Percentiles rank a stretch among this genome's conserved stretches.
phyloP scores from a whole-genome alignment of 1,140 invertebrate species.

The Drosophila truncata region DNA sequence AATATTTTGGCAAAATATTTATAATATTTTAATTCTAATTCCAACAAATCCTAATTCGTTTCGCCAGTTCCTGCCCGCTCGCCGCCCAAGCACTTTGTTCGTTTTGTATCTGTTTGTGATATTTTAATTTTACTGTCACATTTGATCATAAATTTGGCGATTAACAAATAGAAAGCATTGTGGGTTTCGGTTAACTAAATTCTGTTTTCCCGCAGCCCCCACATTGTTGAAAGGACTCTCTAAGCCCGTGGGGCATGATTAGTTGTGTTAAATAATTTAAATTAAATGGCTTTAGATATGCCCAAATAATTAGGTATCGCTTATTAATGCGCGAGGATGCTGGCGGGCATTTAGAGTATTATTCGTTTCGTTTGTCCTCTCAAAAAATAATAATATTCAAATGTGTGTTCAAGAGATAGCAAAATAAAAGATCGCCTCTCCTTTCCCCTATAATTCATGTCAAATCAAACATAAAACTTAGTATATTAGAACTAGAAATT shows the following conservation, averaged over 20 bases:
- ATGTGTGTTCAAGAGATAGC: conserved; percentile 3
- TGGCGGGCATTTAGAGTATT: background rate
- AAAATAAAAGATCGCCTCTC: background rate
- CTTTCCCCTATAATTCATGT: background rate
- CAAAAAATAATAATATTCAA: background rate
- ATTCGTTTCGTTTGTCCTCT: background rate
- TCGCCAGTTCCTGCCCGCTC: conserved; percentile 16
- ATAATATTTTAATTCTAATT: conserved; percentile 84
- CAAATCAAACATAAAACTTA: background rate
- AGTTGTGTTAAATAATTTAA: conserved; percentile 47
- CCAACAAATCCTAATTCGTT: conserved; percentile 68
- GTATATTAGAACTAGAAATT: background rate
- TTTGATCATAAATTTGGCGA: conserved; percentile 80
- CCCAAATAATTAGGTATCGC: conserved; percentile 8
- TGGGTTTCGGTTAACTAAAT: conserved; percentile 31
- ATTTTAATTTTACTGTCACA: conserved; percentile 82
- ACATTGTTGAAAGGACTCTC: conserved; percentile 11
- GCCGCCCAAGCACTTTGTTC: conserved; percentile 42
- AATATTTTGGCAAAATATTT: conserved; percentile 81
- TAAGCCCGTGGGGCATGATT: conserved; percentile 19
- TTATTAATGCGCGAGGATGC: background rate
- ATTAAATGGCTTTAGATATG: conserved; percentile 34
- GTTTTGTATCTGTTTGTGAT: conserved; percentile 73
- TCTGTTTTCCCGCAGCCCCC: conserved; percentile 15
- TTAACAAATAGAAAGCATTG: conserved; percentile 66